Evolutionary conservation across 2,888 invertebrate genomes (phyloP).

Genomic region (Ischnus inquisitorius): DNA sequence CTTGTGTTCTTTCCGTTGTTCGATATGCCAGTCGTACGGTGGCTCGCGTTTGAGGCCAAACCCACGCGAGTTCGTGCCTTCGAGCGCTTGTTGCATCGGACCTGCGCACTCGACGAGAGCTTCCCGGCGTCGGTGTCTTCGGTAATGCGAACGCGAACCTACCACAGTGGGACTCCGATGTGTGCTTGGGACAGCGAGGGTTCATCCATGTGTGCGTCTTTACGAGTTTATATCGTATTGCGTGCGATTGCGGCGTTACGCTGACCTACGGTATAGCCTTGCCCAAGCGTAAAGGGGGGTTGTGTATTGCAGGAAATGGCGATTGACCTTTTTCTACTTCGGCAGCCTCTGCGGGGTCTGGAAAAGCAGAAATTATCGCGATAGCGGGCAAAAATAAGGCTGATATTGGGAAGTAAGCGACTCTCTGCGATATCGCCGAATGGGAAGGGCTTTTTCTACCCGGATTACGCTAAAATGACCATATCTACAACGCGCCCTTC

Average conservation of each 20-base stretch:
- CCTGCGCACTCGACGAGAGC: neutral
- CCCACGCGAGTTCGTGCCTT: neutral
- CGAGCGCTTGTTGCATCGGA: neutral
- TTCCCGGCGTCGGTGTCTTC: neutral
- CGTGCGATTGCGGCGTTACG: conserved; percentile 5
- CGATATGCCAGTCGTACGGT: neutral
- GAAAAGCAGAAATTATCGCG: no score
- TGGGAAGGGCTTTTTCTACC: no score
- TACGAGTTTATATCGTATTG: neutral
- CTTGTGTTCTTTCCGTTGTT: neutral
- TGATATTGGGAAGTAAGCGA: no score
- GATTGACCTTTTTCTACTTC: neutral
- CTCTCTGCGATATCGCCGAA: no score
- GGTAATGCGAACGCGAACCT: neutral
- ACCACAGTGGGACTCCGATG: neutral
- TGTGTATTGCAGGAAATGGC: neutral
- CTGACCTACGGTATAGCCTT: conserved; percentile 23
- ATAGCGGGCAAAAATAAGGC: no score
- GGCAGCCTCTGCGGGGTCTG: no score
- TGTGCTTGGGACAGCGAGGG: neutral
- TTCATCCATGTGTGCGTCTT: neutral
- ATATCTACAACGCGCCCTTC: no score
- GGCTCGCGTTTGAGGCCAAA: neutral
- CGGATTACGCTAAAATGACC: no score
- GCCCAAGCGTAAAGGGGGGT: neutral